phyloP scores from a whole-genome alignment of 2,113 vertebrate genomes.

The Periophthalmus modestus region DNA sequence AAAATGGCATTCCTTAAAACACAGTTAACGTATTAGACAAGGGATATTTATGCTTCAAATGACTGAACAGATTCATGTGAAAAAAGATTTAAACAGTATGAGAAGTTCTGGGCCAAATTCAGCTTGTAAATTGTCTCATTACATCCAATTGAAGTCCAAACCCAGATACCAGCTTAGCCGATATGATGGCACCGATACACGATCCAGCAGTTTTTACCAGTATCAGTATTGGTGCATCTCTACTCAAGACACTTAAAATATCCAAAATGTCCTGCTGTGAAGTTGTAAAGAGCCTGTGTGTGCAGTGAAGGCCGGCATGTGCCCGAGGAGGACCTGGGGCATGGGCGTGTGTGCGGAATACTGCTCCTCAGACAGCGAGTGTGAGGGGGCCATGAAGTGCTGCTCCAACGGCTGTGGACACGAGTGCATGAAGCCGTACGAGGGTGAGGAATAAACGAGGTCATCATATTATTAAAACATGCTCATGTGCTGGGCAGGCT shows the following conservation, averaged over 20 bases:
- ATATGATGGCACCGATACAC: too few species aligned
- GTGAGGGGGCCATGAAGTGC: constrained; percentile 71
- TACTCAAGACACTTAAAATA: background rate
- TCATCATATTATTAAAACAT: background rate
- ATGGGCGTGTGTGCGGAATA: constrained; percentile 68
- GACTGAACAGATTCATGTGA: too few species aligned
- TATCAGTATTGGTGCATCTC: too few species aligned
- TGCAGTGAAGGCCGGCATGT: constrained; percentile 68
- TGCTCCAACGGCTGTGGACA: constrained; percentile 79
- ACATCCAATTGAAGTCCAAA: too few species aligned
- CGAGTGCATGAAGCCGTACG: constrained; percentile 67
- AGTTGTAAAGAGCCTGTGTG: background rate
- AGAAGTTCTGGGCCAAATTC: too few species aligned
- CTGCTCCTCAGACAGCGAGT: constrained; percentile 72
- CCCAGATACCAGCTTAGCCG: too few species aligned
- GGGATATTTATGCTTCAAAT: too few species aligned
- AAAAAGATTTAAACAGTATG: too few species aligned
- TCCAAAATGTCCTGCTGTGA: background rate
- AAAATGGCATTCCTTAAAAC: too few species aligned
- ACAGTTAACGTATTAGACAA: too few species aligned
- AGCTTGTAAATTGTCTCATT: too few species aligned
- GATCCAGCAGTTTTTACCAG: too few species aligned
- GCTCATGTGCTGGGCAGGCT: background rate
- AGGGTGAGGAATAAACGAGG: constrained; percentile 50
- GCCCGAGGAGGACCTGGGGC: constrained; percentile 46